These are phyloP conservation scores for Accipiter cooperii DNA, from an alignment of 2,113 vertebrate genomes.

Conservation along the genomic window DNA sequence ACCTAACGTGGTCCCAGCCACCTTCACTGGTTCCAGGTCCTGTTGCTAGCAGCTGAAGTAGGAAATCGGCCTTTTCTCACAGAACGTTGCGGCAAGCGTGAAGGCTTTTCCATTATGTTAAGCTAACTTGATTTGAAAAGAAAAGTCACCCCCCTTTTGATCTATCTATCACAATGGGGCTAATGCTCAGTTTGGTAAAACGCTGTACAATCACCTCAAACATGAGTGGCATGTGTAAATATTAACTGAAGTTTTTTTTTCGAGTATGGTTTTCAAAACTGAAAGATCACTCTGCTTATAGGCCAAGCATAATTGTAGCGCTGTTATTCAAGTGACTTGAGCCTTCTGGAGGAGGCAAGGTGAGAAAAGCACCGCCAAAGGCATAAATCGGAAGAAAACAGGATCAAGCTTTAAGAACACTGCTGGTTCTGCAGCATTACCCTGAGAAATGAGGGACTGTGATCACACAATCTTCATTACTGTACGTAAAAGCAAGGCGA, in stretches of 20 bases:
- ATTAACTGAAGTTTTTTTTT: background rate
- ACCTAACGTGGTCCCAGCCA: background rate
- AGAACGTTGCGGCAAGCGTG: background rate
- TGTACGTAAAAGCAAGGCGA: background rate
- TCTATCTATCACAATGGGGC: too few relatives aligned
- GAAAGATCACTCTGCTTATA: background rate
- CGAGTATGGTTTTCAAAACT: background rate
- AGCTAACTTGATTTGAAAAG: background rate
- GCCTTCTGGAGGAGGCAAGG: background rate
- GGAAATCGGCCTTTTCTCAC: background rate
- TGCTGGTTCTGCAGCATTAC: background rate
- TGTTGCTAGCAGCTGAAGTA: background rate
- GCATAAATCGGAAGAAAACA: background rate
- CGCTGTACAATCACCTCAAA: background rate
- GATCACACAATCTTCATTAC: background rate
- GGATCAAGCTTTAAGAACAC: background rate
- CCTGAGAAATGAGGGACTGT: background rate
- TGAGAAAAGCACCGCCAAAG: background rate
- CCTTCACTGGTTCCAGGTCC: background rate
- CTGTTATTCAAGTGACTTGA: background rate
- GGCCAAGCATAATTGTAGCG: accelerated
- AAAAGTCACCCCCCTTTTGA: background rate
- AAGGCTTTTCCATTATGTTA: background rate
- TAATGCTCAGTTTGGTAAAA: background rate
- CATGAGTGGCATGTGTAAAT: background rate